These are phyloP conservation scores for Motacilla alba DNA, from an alignment of 2,113 vertebrate species.

Conservation along the genomic window DNA sequence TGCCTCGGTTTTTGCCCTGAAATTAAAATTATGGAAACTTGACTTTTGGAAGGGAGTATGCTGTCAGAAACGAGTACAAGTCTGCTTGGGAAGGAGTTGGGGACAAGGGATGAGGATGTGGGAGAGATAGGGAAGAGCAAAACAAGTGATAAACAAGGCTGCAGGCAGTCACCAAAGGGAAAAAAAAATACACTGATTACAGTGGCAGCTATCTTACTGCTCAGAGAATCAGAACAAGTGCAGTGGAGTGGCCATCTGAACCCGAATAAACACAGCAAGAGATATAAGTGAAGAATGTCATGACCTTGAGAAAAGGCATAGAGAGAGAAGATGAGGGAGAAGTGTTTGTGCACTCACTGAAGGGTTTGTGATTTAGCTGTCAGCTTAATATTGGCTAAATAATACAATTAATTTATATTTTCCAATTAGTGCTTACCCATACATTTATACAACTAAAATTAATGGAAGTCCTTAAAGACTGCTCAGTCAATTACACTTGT, in stretches of 20 bases:
- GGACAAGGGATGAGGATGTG: accelerated
- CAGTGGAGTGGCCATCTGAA: background rate
- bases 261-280: background rate
- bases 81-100: accelerated
- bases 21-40: background rate
- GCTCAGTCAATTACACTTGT: background rate
- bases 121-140: background rate
- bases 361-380: background rate
- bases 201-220: background rate
- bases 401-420: background rate
- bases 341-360: background rate
- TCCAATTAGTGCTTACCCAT: background rate
- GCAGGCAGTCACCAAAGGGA: background rate
- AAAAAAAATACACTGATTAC: background rate
- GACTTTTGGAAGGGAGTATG: background rate
- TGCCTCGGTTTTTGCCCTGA: background rate
- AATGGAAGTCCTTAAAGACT: background rate
- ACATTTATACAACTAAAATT: background rate
- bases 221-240: background rate
- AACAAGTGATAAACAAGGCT: background rate
- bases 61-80: background rate
- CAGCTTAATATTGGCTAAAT: background rate
- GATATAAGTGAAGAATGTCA: background rate
- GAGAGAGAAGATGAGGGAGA: background rate
- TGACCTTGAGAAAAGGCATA: background rate